Conservation (phyloP, 2,797 vertebrate species). For the Xerus rutilus region DNA sequence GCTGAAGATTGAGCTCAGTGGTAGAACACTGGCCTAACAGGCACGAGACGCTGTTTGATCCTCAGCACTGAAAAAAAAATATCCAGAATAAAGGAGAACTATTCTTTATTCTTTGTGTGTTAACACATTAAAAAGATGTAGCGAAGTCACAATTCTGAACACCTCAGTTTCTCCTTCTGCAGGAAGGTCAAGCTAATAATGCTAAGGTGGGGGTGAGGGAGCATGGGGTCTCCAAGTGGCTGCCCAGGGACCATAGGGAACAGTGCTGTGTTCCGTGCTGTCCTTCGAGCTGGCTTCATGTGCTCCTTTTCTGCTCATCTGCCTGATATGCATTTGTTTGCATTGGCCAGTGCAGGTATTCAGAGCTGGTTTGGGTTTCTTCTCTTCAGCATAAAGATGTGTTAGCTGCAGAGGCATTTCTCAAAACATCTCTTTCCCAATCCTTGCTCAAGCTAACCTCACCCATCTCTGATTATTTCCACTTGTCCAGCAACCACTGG, state of each 20-base stretch:
- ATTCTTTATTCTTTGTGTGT: not conserved
- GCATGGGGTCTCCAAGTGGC: not conserved
- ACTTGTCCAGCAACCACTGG: not conserved
- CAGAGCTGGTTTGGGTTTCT: constrained; percentile 5
- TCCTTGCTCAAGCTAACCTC: constrained; percentile 28
- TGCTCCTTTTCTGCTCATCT: not conserved
- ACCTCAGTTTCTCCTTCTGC: not conserved
- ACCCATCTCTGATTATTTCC: not conserved
- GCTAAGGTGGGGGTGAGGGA: not conserved
- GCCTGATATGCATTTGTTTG: not conserved
- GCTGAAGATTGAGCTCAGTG: not conserved
- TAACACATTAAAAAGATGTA: not conserved
- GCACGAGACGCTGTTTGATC: not conserved
- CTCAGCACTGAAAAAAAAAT: too few relatives aligned
- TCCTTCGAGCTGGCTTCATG: not conserved
- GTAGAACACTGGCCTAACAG: too few relatives aligned
- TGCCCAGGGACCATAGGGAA: not conserved
- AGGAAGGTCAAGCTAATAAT: not conserved
- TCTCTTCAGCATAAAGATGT: not conserved
- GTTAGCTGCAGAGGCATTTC: constrained; percentile 26
- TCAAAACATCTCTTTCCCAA: constrained; percentile 58
- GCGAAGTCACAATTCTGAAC: not conserved
- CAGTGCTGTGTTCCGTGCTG: too few relatives aligned
- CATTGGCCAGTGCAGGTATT: not conserved
- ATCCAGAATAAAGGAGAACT: not conserved